phyloP scores from a whole-genome alignment of 2,888 invertebrate genomes.

The Caenorhabditis angaria region DNA sequence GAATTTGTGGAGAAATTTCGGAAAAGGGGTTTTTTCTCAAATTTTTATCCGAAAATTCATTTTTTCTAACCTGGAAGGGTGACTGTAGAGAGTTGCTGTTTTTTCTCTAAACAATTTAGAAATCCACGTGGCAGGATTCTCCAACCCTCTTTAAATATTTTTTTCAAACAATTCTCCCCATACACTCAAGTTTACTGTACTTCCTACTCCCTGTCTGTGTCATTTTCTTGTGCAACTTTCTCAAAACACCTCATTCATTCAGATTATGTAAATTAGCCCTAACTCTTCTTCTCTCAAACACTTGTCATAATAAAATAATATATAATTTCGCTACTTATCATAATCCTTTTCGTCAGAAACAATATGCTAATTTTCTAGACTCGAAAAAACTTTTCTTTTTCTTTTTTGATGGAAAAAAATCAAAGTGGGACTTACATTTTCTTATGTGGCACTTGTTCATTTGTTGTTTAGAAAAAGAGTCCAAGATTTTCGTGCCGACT shows the following conservation, averaged over 20 bases:
- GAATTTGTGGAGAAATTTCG: too few relatives aligned
- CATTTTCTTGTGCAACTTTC: conserved; percentile 4
- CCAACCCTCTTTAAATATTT: not conserved
- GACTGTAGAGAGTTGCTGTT: too few relatives aligned
- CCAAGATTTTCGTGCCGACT: not conserved
- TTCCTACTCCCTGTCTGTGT: not conserved
- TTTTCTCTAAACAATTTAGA: not conserved
- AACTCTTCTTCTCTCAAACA: not conserved
- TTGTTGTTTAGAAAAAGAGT: not conserved
- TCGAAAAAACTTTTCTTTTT: not conserved
- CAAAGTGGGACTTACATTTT: too few relatives aligned
- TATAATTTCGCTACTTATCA: too few relatives aligned
- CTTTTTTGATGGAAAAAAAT: too few relatives aligned
- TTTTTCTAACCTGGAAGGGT: too few relatives aligned
- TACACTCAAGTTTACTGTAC: not conserved
- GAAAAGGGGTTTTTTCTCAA: too few relatives aligned
- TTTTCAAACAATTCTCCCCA: not conserved
- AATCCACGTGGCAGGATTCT: not conserved
- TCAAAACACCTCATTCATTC: not conserved
- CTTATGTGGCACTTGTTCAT: not conserved
- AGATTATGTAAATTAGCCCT: conserved; percentile 7
- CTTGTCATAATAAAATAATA: too few relatives aligned
- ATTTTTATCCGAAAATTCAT: too few relatives aligned
- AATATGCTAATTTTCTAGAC: not conserved
- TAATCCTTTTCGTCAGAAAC: not conserved